These are phyloP conservation scores for Callopanchax toddi DNA, from an alignment of 2,113 vertebrate genomes.

Conservation along the genomic window DNA sequence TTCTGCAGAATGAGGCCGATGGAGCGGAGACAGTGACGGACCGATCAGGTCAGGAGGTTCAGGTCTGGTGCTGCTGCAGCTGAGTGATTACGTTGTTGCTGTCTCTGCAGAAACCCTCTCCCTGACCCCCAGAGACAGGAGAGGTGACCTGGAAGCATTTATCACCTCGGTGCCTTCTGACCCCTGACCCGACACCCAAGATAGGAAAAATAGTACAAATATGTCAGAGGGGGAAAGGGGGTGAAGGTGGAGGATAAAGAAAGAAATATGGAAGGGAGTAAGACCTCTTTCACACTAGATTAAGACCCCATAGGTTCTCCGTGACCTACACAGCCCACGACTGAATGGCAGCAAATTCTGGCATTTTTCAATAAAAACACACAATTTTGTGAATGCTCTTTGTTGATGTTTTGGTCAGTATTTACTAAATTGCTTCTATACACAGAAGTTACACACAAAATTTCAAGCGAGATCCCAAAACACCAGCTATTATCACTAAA, in stretches of 20 bases:
- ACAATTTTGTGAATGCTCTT: too few species aligned
- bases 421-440: too few species aligned
- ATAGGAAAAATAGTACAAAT: slow-evolving; percentile 25
- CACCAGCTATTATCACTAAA: too few species aligned
- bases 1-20: slow-evolving; percentile 14
- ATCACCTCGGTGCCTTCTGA: slow-evolving; percentile 66
- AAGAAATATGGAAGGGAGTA: slow-evolving; percentile 2
- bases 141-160: slow-evolving; percentile 75
- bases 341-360: too few species aligned
- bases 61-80: slow-evolving; percentile 42
- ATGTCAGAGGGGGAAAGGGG: neutral
- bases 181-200: slow-evolving; percentile 42
- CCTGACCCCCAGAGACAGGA: slow-evolving; percentile 58
- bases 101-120: slow-evolving; percentile 57
- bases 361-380: too few species aligned
- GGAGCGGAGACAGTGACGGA: slow-evolving; percentile 22
- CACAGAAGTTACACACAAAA: too few species aligned
- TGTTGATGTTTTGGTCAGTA: too few species aligned
- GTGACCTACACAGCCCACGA: too few species aligned
- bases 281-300: too few species aligned
- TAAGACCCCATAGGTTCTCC: too few species aligned
- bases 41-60: slow-evolving; percentile 37
- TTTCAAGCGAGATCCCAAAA: too few species aligned
- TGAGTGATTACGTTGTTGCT: slow-evolving; percentile 68
- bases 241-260: slow-evolving; percentile 6